These are phyloP conservation scores for Loris lydekkerianus DNA, from an alignment of 2,797 vertebrate genomes.

Conservation along the genomic window DNA sequence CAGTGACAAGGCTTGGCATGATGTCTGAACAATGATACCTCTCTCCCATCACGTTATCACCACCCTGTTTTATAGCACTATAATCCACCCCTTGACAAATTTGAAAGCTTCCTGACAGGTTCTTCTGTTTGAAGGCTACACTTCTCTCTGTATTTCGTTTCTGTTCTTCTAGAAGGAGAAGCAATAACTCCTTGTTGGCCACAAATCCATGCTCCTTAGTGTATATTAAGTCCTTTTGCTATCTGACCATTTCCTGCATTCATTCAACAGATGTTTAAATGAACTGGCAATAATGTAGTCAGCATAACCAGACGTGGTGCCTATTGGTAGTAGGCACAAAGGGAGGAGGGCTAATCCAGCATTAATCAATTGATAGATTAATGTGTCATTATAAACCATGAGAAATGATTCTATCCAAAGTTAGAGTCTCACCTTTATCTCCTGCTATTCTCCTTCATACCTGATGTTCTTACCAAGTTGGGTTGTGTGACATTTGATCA, in stretches of 20 bases:
- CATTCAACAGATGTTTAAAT: constrained; percentile 7
- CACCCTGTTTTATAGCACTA: background rate
- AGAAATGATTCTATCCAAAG: background rate
- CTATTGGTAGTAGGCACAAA: background rate
- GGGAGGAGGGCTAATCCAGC: background rate
- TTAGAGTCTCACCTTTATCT: background rate
- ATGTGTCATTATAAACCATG: background rate
- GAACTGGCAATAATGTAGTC: background rate
- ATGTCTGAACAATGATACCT: background rate
- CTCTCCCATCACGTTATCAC: background rate
- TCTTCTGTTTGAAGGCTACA: background rate
- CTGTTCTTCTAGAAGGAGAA: background rate
- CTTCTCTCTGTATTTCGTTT: background rate
- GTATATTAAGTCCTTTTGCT: background rate
- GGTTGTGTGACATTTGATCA: background rate
- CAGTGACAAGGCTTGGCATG: fast-evolving
- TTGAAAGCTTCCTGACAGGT: background rate
- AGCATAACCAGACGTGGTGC: background rate
- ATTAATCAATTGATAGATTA: background rate
- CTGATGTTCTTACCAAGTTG: background rate
- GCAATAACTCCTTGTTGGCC: background rate
- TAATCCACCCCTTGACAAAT: background rate
- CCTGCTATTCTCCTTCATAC: background rate
- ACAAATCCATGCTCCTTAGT: background rate
- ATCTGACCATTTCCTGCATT: background rate